Evolutionary conservation across 1,140 invertebrate species (phyloP).

Genomic region (Trachelipus rathkii): DNA sequence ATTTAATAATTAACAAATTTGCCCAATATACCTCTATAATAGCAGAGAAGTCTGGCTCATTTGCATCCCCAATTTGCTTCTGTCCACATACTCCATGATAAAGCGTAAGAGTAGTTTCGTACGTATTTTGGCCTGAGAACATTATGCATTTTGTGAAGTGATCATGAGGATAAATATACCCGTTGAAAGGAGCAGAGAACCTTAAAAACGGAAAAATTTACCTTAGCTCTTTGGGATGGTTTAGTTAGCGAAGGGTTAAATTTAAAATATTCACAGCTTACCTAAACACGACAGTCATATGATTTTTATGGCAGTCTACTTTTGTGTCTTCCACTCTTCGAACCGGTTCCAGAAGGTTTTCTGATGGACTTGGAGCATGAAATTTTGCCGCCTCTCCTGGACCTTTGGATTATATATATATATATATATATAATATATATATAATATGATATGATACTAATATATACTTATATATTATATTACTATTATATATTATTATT

Average conservation of each 20-base stretch:
- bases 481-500: too few species aligned
- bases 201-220: slow-evolving; percentile 23
- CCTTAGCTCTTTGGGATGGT: not conserved
- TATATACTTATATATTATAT: too few species aligned
- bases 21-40: slow-evolving; percentile 40
- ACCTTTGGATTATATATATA: not conserved
- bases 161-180: slow-evolving; percentile 44
- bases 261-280: not conserved
- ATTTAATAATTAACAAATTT: too few species aligned
- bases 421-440: too few species aligned
- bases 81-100: slow-evolving; percentile 44
- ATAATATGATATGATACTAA: too few species aligned
- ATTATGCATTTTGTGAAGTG: slow-evolving; percentile 43
- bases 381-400: not conserved
- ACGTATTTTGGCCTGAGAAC: slow-evolving; percentile 37
- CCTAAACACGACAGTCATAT: slow-evolving; percentile 41
- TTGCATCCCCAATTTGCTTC: not conserved
- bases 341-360: not conserved
- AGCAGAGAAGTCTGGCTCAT: slow-evolving; percentile 26
- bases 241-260: not conserved
- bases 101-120: slow-evolving; percentile 32
- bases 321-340: slow-evolving; percentile 34
- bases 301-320: slow-evolving; percentile 42
- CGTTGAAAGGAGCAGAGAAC: slow-evolving; percentile 43
- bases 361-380: not conserved